A percentile compares a stretch with the other conserved stretches of the same genome.
These are phyloP conservation scores for Eledona agricola DNA, from an alignment of 2,888 invertebrate species.

Conservation along the genomic window DNA sequence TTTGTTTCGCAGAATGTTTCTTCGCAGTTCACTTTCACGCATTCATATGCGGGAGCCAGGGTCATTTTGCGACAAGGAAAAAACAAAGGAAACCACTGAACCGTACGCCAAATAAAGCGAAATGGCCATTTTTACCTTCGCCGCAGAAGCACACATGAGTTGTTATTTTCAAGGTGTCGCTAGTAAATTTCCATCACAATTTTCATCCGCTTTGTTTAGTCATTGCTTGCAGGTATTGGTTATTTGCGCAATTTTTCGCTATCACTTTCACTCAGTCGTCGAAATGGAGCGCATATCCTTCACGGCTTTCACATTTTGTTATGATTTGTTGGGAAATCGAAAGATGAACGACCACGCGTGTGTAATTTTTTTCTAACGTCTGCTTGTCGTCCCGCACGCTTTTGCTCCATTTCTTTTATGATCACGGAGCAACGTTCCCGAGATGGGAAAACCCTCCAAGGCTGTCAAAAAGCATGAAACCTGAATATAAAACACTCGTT, in stretches of 20 bases:
- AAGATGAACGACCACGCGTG: conserved; percentile 15
- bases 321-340: conserved; percentile 24
- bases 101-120: conserved; percentile 18
- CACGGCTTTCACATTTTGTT: conserved; percentile 26
- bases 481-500: neutral
- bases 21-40: too few relatives aligned
- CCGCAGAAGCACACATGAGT: conserved; percentile 2
- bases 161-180: conserved; percentile 19
- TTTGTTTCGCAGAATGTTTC: too few relatives aligned
- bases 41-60: too few relatives aligned
- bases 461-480: neutral
- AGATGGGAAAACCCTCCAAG: neutral
- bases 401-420: conserved; percentile 17
- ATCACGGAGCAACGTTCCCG: too few relatives aligned
- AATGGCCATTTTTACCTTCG: conserved; percentile 12
- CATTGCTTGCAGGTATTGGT: conserved; percentile 7
- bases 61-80: too few relatives aligned
- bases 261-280: conserved; percentile 24
- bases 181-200: conserved; percentile 1
- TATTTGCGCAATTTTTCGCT: conserved; percentile 23
- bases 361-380: conserved; percentile 12
- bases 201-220: conserved; percentile 1
- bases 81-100: conserved; percentile 18
- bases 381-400: conserved; percentile 15
- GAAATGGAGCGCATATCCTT: conserved; percentile 23